Conservation (phyloP, 2,888 invertebrate genomes). For the Lepidocyrtoides sp. region DNA sequence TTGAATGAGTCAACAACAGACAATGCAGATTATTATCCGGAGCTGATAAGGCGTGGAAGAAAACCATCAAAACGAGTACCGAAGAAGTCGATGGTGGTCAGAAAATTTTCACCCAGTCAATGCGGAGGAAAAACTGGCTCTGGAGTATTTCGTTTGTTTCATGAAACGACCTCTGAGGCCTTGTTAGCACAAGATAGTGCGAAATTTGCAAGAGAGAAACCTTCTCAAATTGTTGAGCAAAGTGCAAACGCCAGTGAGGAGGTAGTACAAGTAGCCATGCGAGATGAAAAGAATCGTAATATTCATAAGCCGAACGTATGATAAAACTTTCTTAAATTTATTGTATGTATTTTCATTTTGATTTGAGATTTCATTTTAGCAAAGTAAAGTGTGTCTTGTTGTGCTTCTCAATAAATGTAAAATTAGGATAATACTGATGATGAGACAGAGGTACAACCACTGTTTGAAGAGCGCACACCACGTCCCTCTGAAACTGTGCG, state of each 20-base stretch:
- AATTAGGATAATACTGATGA: conserved; percentile 27
- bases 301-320: too few species aligned
- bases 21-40: conserved; percentile 12
- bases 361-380: too few species aligned
- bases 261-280: neutral
- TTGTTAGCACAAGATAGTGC: neutral
- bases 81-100: too few species aligned
- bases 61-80: neutral
- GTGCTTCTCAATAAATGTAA: too few species aligned
- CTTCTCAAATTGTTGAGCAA: neutral
- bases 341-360: too few species aligned
- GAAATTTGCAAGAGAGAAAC: neutral
- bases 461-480: conserved; percentile 50
- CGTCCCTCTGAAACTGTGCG: neutral
- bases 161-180: conserved; percentile 62
- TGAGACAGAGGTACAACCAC: conserved; percentile 28
- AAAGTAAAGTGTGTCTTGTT: too few species aligned
- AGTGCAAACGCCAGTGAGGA: neutral
- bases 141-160: conserved; percentile 52
- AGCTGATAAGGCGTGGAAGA: too few species aligned
- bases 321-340: too few species aligned
- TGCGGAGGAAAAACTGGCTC: conserved; percentile 59
- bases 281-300: neutral
- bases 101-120: conserved; percentile 51
- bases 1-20: conserved; percentile 34